These are phyloP conservation scores for Temnothorax longispinosus DNA, from an alignment of 1,140 invertebrate species.

Conservation along the genomic window DNA sequence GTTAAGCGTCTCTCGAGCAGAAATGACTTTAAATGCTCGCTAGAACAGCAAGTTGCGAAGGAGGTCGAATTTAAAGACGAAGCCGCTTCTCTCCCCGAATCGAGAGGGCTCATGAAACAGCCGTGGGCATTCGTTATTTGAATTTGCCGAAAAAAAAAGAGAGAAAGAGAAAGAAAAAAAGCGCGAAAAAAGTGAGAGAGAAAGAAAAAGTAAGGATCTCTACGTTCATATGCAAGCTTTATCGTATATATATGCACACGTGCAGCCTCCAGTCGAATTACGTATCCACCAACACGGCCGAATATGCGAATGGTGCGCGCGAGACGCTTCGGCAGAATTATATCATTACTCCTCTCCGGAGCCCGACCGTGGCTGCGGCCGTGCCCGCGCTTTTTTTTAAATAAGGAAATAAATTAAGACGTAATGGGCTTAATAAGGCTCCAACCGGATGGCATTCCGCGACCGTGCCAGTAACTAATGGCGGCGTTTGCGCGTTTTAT, in stretches of 20 bases:
- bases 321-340: conserved; percentile 66
- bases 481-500: conserved; percentile 71
- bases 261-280: conserved; percentile 16
- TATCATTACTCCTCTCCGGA: conserved; percentile 65
- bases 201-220: conserved; percentile 3
- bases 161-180: conserved; percentile 7
- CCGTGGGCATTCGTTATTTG: conserved; percentile 68
- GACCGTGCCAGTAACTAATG: conserved; percentile 72
- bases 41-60: conserved; percentile 28
- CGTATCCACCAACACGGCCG: conserved; percentile 52
- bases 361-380: not conserved
- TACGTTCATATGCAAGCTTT: conserved; percentile 42
- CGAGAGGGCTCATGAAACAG: conserved; percentile 31
- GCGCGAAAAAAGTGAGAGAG: not conserved
- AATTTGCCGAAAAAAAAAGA: conserved; percentile 6
- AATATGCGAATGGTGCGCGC: conserved; percentile 64
- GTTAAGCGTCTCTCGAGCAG: conserved; percentile 17
- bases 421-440: conserved; percentile 74
- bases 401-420: conserved; percentile 75
- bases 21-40: conserved; percentile 38
- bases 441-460: conserved; percentile 70
- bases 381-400: conserved; percentile 51
- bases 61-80: conserved; percentile 34
- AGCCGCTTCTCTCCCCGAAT: conserved; percentile 14
- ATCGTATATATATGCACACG: conserved; percentile 5